A percentile compares a stretch with the other conserved stretches of the same genome.
These are phyloP conservation scores for Platichthys flesus DNA, from an alignment of 2,113 vertebrate genomes.

Conservation along the genomic window DNA sequence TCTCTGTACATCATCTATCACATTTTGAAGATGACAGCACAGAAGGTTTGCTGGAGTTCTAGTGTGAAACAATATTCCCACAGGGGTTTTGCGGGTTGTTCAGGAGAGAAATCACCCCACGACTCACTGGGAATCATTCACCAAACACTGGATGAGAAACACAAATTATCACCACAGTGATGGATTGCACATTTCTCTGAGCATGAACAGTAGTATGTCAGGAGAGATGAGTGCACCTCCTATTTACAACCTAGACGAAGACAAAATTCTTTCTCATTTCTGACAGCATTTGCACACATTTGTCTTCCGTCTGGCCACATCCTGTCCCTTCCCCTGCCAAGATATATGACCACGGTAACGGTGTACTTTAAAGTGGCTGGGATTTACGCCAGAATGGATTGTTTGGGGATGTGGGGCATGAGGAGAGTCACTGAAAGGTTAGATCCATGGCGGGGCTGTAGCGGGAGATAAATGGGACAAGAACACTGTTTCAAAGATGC, in stretches of 20 bases:
- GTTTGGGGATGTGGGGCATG: slow-evolving; percentile 12
- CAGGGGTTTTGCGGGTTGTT: not conserved
- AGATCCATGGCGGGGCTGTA: slow-evolving; percentile 23
- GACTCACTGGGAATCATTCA: slow-evolving; percentile 23
- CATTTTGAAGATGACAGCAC: not conserved
- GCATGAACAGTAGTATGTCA: slow-evolving; percentile 13
- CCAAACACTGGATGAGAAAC: too few relatives aligned
- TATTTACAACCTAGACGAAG: slow-evolving; percentile 16
- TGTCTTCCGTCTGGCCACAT: slow-evolving; percentile 6
- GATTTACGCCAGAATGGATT: slow-evolving; percentile 52
- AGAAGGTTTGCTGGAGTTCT: not conserved
- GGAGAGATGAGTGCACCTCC: slow-evolving; percentile 14
- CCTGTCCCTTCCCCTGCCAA: slow-evolving; percentile 1
- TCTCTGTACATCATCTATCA: not conserved
- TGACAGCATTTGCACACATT: slow-evolving; percentile 27
- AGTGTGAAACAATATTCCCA: not conserved
- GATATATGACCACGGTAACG: slow-evolving; percentile 28
- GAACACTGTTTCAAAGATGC: slow-evolving; percentile 40
- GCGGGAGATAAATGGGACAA: slow-evolving; percentile 30
- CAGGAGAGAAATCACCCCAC: not conserved
- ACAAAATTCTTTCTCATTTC: slow-evolving; percentile 14
- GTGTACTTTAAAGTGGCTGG: slow-evolving; percentile 34
- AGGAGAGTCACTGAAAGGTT: slow-evolving; percentile 49
- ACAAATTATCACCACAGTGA: too few relatives aligned
- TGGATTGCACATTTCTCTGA: slow-evolving; percentile 1